A percentile compares a stretch with the other conserved stretches of the same genome.
These are phyloP conservation scores for Lophotriccus pileatus DNA, from an alignment of 2,797 vertebrate genomes.

Conservation along the genomic window DNA sequence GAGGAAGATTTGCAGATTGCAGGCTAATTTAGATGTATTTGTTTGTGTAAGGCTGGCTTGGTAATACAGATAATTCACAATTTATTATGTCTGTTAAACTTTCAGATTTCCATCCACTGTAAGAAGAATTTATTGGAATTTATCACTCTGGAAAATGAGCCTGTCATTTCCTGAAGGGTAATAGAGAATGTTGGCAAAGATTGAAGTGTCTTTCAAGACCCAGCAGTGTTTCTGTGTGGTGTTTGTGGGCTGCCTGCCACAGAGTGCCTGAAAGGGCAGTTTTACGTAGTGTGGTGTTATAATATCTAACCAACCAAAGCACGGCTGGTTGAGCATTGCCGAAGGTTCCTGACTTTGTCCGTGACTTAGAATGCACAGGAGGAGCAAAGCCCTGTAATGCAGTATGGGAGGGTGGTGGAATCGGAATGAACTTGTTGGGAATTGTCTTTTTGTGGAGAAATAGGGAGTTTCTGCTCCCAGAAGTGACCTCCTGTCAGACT, in stretches of 20 bases:
- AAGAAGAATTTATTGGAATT: slow-evolving; percentile 19
- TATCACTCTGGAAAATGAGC: neutral
- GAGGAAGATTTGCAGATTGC: neutral
- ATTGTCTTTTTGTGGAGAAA: neutral
- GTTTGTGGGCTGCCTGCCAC: neutral
- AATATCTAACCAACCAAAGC: neutral
- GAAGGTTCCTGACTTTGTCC: neutral
- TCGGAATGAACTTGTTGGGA: neutral
- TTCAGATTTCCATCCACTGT: slow-evolving; percentile 15
- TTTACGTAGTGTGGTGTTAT: neutral
- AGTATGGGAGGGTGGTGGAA: accelerated
- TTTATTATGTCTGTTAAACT: slow-evolving; percentile 32
- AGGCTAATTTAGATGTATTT: slow-evolving; percentile 4
- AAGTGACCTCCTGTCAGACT: neutral
- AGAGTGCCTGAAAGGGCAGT: neutral
- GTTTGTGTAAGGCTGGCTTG: neutral
- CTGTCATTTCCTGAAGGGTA: neutral
- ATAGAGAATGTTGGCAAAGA: neutral
- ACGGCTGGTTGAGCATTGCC: neutral
- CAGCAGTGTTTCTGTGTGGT: neutral
- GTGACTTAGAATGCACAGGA: neutral
- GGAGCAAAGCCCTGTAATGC: neutral
- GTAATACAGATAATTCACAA: neutral
- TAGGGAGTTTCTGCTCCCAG: neutral
- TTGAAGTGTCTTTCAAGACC: neutral